Base-by-base conservation (phyloP, 2,888 invertebrate species). In the Clivina fossor region DNA sequence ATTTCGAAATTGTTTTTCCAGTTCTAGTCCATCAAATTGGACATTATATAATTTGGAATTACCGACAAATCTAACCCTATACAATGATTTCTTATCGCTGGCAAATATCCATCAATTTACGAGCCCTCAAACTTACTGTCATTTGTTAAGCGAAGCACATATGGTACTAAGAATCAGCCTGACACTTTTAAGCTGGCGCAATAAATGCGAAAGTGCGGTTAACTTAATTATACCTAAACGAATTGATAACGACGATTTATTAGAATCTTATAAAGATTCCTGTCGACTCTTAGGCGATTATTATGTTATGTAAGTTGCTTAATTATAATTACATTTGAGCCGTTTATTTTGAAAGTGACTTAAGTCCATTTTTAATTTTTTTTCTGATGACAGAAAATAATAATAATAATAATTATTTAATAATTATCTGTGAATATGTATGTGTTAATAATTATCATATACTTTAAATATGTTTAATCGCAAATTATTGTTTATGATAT, bases 121-220 rank as follows among this genome's bases (percentile, higher is more conserved):
- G 0, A 84, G 84, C 60, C 80, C 83, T 1, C 78, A 81, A 30
- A 85, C 85, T 2, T 88, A 88, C 66, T 78, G 82, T 57, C 86
- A 88, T 69, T 74, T 90, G 51, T 73, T 89, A 66, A 81, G 82
- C 63, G 89, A 90, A 71, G 85, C 85, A 3, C 86, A 87, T 66
- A 78, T 86, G 61, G 80, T 88, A 63, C 71, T 89, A 13, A 73
- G 82, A 55, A 68, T 78, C 20, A 71, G 75, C 1, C 68, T 78
- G 35, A 69, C 76, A 41, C 59, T 76, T 18, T 67, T 66, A 32
- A 66, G 68, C 58, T 74, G 72, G 72, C 58, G 58, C 48, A 40
- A 62, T n/a, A 63, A 68, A 44, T 64, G 64, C 2, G 73, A 73
- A 7, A 69, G 70, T 15, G 68, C 63, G 40, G 71, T 73, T 1